A percentile compares a stretch with the other conserved stretches of the same genome.
phyloP scores from a whole-genome alignment of 53 echinoderm and acorn worm genomes.

The Paelopatides confundens region DNA sequence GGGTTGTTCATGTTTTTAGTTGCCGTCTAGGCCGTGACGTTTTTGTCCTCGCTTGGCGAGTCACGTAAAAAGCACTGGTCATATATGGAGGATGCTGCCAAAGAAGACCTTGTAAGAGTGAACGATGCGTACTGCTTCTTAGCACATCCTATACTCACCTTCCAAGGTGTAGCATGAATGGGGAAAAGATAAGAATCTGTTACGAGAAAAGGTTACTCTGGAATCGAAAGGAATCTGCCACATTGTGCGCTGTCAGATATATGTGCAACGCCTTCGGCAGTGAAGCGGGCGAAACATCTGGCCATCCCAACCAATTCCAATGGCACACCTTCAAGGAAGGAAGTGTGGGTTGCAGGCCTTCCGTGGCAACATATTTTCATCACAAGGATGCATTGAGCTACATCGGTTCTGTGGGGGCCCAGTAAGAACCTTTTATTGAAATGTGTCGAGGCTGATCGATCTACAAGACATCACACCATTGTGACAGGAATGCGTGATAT shows the following conservation, averaged over 20 bases:
- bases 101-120: neutral
- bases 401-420: neutral
- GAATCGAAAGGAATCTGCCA: slow-evolving; percentile 45
- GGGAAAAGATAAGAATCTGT: slow-evolving; percentile 39
- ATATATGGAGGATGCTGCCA: neutral
- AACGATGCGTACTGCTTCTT: slow-evolving; percentile 30
- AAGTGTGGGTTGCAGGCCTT: no score
- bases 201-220: slow-evolving; percentile 1
- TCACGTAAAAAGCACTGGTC: slow-evolving; percentile 44
- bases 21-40: no score
- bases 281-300: slow-evolving; percentile 24
- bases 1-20: no score
- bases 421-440: slow-evolving; percentile 16
- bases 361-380: neutral
- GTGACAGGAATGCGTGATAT: slow-evolving; percentile 29
- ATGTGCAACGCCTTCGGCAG: slow-evolving; percentile 71
- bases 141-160: slow-evolving; percentile 27
- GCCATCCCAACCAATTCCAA: slow-evolving; percentile 48
- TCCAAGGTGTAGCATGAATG: slow-evolving; percentile 63
- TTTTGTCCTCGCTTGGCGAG: no score
- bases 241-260: slow-evolving; percentile 31
- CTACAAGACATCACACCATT: neutral
- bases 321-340: no score
- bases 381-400: neutral
- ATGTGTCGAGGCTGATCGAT: slow-evolving; percentile 26